Conservation (phyloP, 1,140 invertebrate species). For the Diploscapter pachys region DNA sequence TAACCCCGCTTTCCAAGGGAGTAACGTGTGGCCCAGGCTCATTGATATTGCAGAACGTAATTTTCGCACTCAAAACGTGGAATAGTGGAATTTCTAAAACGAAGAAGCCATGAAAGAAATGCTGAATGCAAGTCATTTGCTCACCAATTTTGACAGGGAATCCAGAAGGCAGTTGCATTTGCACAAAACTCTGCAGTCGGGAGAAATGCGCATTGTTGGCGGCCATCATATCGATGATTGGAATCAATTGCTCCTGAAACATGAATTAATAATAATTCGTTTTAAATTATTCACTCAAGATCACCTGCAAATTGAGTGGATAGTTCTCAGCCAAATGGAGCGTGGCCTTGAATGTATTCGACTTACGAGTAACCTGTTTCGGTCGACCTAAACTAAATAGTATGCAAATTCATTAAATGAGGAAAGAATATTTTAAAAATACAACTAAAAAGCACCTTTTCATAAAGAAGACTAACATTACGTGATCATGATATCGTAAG, state of each 20-base stretch:
- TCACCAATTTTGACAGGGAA: constrained; percentile 90
- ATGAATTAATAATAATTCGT: background rate
- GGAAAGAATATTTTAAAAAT: too few relatives aligned
- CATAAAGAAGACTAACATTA: too few relatives aligned
- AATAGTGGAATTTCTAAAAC: constrained; percentile 89
- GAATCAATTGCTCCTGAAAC: constrained; percentile 70
- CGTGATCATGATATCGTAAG: too few relatives aligned
- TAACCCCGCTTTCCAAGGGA: constrained; percentile 65
- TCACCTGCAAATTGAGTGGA: constrained; percentile 77
- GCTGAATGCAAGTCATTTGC: constrained; percentile 63
- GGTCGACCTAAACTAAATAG: constrained; percentile 78
- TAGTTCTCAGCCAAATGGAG: constrained; percentile 87
- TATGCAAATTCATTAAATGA: too few relatives aligned
- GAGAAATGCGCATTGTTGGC: constrained; percentile 93
- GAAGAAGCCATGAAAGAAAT: background rate
- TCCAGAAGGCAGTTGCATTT: constrained; percentile 89
- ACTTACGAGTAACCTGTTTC: constrained; percentile 79
- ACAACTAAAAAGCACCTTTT: too few relatives aligned
- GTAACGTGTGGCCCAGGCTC: constrained; percentile 59
- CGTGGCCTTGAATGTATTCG: constrained; percentile 81
- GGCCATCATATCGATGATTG: constrained; percentile 94
- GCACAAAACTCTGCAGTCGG: constrained; percentile 93
- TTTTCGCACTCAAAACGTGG: constrained; percentile 88
- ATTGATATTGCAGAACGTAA: constrained; percentile 96
- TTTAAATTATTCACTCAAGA: too few relatives aligned